Evolutionary conservation across 2,797 vertebrate genomes (phyloP).

Genomic region (Echeneis naucrates): DNA sequence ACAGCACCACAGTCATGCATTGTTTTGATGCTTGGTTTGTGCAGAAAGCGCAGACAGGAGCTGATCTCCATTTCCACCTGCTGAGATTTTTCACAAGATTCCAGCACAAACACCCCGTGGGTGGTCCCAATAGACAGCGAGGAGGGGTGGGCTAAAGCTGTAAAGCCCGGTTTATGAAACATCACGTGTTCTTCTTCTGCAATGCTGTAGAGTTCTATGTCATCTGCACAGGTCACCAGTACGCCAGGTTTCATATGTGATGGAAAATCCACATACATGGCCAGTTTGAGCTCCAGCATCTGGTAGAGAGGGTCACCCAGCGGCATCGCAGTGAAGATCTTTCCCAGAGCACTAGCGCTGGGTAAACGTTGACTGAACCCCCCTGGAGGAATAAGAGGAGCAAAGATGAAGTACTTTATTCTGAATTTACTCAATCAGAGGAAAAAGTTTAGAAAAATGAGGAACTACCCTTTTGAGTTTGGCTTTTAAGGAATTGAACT

Average conservation of each 20-base stretch:
- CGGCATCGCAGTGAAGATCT: conserved; percentile 94
- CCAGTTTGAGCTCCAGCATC: conserved; percentile 96
- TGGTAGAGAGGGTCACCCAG: conserved; percentile 90
- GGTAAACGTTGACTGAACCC: conserved; percentile 96
- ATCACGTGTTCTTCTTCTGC: conserved; percentile 68
- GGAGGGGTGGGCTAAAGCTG: conserved; percentile 94
- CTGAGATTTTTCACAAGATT: conserved; percentile 56
- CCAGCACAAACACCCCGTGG: conserved; percentile 94
- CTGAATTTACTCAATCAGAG: background rate
- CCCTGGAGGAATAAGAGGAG: conserved; percentile 76
- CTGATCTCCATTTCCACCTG: conserved; percentile 80
- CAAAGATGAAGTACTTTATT: background rate
- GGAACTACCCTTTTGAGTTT: background rate
- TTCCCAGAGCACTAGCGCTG: conserved; percentile 92
- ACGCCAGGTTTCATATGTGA: conserved; percentile 91
- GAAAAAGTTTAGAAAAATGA: background rate
- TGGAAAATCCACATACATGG: conserved; percentile 95
- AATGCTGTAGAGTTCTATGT: conserved; percentile 92
- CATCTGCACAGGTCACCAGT: conserved; percentile 92
- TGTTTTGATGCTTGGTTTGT: conserved; percentile 89
- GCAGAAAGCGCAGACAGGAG: conserved; percentile 88
- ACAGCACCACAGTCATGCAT: conserved; percentile 88
- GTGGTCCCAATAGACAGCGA: conserved; percentile 87
- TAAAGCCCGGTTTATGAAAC: conserved; percentile 91
- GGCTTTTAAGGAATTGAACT: background rate